Base-by-base conservation (phyloP, 2,888 invertebrate genomes). In the Ennomos quercinarius region DNA sequence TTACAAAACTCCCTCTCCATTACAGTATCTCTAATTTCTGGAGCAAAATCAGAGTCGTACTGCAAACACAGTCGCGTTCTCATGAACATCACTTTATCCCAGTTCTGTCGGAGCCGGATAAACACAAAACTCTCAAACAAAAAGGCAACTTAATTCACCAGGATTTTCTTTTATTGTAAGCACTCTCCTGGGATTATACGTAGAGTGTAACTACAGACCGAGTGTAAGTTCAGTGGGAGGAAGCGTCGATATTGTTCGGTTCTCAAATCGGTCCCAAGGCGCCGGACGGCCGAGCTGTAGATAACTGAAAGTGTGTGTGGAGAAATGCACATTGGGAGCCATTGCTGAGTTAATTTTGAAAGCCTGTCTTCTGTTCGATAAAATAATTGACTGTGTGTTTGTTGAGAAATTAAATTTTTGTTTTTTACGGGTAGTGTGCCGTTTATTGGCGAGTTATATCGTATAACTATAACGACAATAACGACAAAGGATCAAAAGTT, bases 181-280 rank as follows among this genome's bases (percentile, higher is more conserved):
- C 50, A 52, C 13, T 59, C 65, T 57, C 65, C 17, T 17, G 67
- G 45, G 10, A 27, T 39, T 39, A 39, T 48, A 39, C 38, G 47
- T 47, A 47, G 5, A 38, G 17, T 6, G 27, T 37, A 37, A 37
- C 12, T 12, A 10, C 13, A 34, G 38, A 17, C 17, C 3, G 17
- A 38, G 37, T 44, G 38, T 47, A 51, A 40, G 51, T 58, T 58
- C 47, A 13, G 37, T 42, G 10, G 43, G 39, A 54, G 49, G 50
- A 59, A 58, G 61, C 61, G 66, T 63, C 63, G 66, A 64, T 66
- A 61, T 59, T 57, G 58, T 57, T 48, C 50, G 52, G 53, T 50
- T 39, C 17, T 35, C n/a, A 45, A 35, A 60, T 60, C 37, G 60
- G 13, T 60, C 60, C 60, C 60, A 17, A n/a, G 60, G 27, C 60